Base-by-base conservation (phyloP, 2,113 vertebrate species). In the Ctenodactylus gundi region DNA sequence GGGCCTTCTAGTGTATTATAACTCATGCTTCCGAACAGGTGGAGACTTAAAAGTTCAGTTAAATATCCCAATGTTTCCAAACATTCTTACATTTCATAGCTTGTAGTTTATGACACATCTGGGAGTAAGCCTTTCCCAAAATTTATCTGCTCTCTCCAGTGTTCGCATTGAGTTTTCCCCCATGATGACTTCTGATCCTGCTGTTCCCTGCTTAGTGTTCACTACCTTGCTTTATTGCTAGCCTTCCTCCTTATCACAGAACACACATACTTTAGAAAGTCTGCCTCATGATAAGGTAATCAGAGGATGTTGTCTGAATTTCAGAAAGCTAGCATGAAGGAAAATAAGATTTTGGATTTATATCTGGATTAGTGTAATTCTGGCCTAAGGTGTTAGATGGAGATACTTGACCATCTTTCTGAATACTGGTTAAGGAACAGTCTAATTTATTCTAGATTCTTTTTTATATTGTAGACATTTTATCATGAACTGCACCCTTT, bases 51-150 rank as follows among this genome's bases (percentile, higher is more conserved):
- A 36, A n/a, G 46, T 82, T 55, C 57, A 77, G 68, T 75, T 13
- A 64, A 80, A 67, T 91, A 57, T 53, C 58, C 57, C 86, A 34
- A 65, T 77, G 67, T 90, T 96, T 85, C 67, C 44, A 94, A 81
- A 58, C 91, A 57, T 86, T 64, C 20, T 78, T 80, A 11, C 51
- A 75, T 83, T 95, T 53, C 31, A 27, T 86, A 90, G 65, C n/a
- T 85, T 78, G 39, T 58, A 55, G 20, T 91, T 75, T 70, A 70
- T 55, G 31, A 34, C 23, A 46, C 21, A 2, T 88, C 76, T 65
- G 85, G 72, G 85, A 93, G 25, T 82, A 62, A 85, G 77, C 36
- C 51, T 46, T 92, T 90, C 73, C 77, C 81, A 73, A 1, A 88
- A 20, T 82, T 88, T 84, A 31, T 72, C 85, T 85, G 46, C 90